A percentile compares a stretch with the other conserved stretches of the same genome.
Conservation (phyloP, 2,113 vertebrate species). For the Spilogale gracilis region DNA sequence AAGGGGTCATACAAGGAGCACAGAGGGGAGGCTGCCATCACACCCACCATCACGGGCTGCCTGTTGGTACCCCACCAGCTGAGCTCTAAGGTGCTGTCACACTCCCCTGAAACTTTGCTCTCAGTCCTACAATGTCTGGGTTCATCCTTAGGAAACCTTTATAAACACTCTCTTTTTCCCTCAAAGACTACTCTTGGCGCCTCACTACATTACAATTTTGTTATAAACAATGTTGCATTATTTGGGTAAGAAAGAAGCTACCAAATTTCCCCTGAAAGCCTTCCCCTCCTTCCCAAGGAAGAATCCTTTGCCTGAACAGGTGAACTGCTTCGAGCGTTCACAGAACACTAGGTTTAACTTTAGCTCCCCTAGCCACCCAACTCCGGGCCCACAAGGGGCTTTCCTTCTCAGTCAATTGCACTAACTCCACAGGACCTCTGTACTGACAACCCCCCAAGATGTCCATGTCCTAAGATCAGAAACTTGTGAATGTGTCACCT, state of each 20-base stretch:
- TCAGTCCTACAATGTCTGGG: background rate
- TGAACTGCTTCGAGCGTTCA: background rate
- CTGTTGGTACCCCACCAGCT: background rate
- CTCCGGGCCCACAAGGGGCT: background rate
- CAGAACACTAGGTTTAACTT: rapidly evolving
- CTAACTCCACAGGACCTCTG: background rate
- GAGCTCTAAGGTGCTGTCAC: background rate
- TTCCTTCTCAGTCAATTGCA: background rate
- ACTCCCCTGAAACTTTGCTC: background rate
- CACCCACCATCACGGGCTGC: background rate
- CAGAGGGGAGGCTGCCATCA: rapidly evolving
- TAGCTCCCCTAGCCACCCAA: background rate
- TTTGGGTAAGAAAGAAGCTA: background rate
- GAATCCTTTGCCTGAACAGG: background rate
- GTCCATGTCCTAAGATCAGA: background rate
- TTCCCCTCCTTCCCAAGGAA: background rate
- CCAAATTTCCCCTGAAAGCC: background rate
- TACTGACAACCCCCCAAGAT: background rate
- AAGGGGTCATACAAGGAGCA: rapidly evolving
- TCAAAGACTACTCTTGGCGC: background rate
- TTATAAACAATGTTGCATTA: background rate
- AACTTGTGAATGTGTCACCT: background rate
- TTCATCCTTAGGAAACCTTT: background rate
- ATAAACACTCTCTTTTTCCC: background rate
- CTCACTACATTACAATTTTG: background rate